Evolutionary conservation across 2,888 invertebrate genomes (phyloP).

Genomic region (Uropetala carovei): DNA sequence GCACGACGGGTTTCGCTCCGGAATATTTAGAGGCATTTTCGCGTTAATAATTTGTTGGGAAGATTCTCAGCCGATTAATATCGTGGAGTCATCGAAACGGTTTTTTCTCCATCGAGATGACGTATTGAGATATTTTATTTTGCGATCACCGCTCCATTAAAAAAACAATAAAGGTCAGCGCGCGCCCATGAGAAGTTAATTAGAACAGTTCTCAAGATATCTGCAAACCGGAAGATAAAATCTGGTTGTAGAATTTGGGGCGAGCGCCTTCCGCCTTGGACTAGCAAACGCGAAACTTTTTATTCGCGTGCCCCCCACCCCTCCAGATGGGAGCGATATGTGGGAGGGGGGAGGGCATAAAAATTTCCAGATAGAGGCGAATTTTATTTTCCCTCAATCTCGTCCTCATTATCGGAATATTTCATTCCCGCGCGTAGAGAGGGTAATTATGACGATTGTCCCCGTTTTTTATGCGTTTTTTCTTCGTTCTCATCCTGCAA

Average conservation of each 20-base stretch:
- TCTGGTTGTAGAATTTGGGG: neutral
- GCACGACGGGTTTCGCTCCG: too few relatives aligned
- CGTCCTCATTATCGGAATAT: neutral
- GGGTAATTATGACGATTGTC: neutral
- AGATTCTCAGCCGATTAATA: too few relatives aligned
- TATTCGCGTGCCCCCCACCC: too few relatives aligned
- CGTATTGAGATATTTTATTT: too few relatives aligned
- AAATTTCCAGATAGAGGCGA: neutral
- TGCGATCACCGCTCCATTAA: too few relatives aligned
- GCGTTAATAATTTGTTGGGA: too few relatives aligned
- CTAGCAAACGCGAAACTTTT: neutral
- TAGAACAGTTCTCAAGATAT: neutral
- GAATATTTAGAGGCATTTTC: too few relatives aligned
- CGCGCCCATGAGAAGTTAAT: neutral
- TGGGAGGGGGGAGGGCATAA: neutral
- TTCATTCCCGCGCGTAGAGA: neutral
- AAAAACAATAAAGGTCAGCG: conserved; percentile 13
- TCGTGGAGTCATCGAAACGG: too few relatives aligned
- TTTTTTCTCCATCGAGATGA: too few relatives aligned
- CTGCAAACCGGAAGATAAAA: neutral
- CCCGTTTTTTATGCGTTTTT: neutral
- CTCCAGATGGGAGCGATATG: too few relatives aligned
- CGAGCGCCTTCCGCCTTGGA: neutral
- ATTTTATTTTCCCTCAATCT: neutral
- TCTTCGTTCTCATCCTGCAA: neutral